Evolutionary conservation across 2,797 vertebrate genomes (phyloP), one percentile per base, ranked within the genome.

Genomic region (Lepilemur septentrionalis): DNA sequence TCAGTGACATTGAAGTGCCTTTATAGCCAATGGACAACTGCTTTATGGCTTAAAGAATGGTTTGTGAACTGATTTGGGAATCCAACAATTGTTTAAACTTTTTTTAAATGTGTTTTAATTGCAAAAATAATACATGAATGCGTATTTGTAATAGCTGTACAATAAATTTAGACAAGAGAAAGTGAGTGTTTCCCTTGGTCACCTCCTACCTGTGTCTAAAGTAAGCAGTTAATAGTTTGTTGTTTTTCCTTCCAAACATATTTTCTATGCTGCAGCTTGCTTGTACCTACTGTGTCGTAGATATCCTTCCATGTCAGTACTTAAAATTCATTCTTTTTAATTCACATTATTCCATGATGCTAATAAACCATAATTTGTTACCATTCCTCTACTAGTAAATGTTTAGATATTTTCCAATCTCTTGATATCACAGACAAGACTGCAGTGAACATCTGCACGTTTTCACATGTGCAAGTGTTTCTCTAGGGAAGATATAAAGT

Each of bases 311-410:
- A 18, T 35, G 35, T 65, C 46, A 65, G 20, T 55, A 65, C 55
- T 70, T 76, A 55, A 18, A 30, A 76, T 23, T 67, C 30, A 80
- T 72, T 80, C 10, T 86, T 72, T 73, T 91, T 46, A 75, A 81
- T 41, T 93, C 46, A 78, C 23, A 63, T 57, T 55, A 92, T 92
- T 55, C 63, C 28, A 65, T 57, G 20, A 43, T 41, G 15, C 70
- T 70, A 83, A 72, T 89, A 61, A 96, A 52, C 4, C 35, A 88
- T 78, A 88, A 88, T 76, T 65, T 89, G 46, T 57, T 94, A 91
- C 78, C 43, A 76, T 46, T 55, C 41, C 22, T 52, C 38, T 57
- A 38, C 9, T 73, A 72, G 57, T 75, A 75, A n/a, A 86, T 59
- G 55, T 35, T 57, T 87, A 59, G 59, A 65, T 86, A 61, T 78